These are phyloP conservation scores for Sebastes trivittatus DNA, from an alignment of 2,797 vertebrate species.

Conservation along the genomic window DNA sequence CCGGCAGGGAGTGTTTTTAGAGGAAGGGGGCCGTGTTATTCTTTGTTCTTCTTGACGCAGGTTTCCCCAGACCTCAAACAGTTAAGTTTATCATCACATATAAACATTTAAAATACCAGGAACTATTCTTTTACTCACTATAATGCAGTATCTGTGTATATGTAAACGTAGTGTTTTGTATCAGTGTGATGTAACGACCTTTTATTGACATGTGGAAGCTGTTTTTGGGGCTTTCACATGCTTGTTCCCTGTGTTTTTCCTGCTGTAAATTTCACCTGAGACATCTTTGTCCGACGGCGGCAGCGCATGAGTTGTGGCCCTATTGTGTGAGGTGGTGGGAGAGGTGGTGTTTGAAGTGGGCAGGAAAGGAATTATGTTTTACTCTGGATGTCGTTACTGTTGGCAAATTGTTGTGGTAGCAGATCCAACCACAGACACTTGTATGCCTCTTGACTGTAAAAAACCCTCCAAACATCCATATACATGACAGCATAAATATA, in stretches of 20 bases:
- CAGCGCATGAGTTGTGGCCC: slow-evolving; percentile 34
- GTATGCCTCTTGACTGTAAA: not conserved
- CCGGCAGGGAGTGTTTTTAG: slow-evolving; percentile 47
- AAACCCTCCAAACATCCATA: not conserved
- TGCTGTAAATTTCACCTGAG: slow-evolving; percentile 49
- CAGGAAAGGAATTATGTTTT: slow-evolving; percentile 5
- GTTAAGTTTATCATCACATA: slow-evolving; percentile 51
- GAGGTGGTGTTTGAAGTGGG: slow-evolving; percentile 28
- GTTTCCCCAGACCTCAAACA: slow-evolving; percentile 50
- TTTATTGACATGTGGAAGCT: not conserved
- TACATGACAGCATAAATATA: not conserved
- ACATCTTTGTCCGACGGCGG: slow-evolving; percentile 12
- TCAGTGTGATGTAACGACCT: not conserved
- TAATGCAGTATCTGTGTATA: not conserved
- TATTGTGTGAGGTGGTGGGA: slow-evolving; percentile 39
- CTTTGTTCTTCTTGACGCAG: slow-evolving; percentile 53
- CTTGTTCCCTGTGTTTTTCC: slow-evolving; percentile 18
- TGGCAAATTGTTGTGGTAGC: slow-evolving; percentile 2
- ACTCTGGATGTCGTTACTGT: slow-evolving; percentile 3
- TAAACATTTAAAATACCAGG: slow-evolving; percentile 17
- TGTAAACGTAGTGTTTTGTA: not conserved
- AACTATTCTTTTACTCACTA: not conserved
- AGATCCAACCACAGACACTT: slow-evolving; percentile 3
- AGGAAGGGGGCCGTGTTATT: slow-evolving; percentile 65
- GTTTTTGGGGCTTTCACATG: not conserved